Evolutionary conservation across 37 sponge, comb jelly and placozoan species (phyloP), one percentile per base, ranked within the genome.

Genomic region (Tethya wilhelma): DNA sequence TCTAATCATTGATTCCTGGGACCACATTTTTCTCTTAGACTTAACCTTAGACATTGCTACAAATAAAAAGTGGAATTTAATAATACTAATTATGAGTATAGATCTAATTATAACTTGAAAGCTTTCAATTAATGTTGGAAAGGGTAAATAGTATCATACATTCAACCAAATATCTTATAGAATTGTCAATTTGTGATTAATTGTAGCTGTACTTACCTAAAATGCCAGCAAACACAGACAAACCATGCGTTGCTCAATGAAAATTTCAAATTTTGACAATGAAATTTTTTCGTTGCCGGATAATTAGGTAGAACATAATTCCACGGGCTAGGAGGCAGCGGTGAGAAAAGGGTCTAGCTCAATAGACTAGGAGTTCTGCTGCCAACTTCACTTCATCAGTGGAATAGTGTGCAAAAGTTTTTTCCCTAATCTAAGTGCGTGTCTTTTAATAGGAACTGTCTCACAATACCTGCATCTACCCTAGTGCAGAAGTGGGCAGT

Each of bases 391-490:
- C 9, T 19, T 49, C 28, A 29, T 59, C 28, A 59, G 62, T 12
- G 28, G 20, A 59, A 29, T 12, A 6, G 20, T 59, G 62, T 59
- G 20, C 62, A 59, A 5, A 30, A 59, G 28, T 29, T 59, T 59
- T 59, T 25, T 25, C 23, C 55, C 11, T 11, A 49, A 49, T 73
- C 44, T 17, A 73, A 43, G 31, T 3, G 30, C 56, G 59, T 75
- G 76, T 75, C 76, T 75, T 60, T 57, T 75, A 75, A 58, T 75
- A 75, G 41, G 41, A 33, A 53, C 76, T 37, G 76, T 75, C 76
- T 57, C 76, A 56, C 57, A 58, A 75, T 75, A 58, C 76, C 59
- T 25, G 60, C 76, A 56, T 37, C 60, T 75, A 75, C 76, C 38
- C 60, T 75, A 75, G n/a, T n/a, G n/a, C n/a, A n/a, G n/a, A n/a